Evolutionary conservation across 2,888 invertebrate genomes (phyloP), one percentile per base, ranked within the genome.

Genomic region (Litoditis marina): DNA sequence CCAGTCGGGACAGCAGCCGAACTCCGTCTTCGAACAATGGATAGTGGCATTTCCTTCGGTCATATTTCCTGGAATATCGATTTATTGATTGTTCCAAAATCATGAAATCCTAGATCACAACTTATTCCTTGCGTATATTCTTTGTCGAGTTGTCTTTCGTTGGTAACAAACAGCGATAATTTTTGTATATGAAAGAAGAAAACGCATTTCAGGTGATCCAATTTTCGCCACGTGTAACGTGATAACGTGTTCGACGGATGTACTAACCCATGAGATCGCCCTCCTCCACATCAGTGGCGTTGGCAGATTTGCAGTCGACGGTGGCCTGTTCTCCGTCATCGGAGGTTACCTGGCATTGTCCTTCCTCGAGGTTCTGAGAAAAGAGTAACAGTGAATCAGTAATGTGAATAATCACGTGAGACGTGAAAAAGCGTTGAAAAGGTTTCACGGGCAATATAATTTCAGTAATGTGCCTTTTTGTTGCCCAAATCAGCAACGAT

Each of bases 1-100:
- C 79, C 83, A 82, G 61, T 83, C 84, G 44, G 82, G 79, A 58
- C 83, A 83, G 66, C 83, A 83, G 52, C 83, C 81, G 68, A 78
- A 80, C 47, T 82, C 81, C 6, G 82, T 78, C 66, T 80, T 77
- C 19, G 77, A 78, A 72, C 83, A 84, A 60, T 78, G 80, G 32
- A 80, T 69, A 25, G 75, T 72, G 56, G 65, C 71, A 51, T 74
- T 73, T 31, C 44, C 65, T 22, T 44, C 44, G n/a, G n/a, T n/a
- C n/a, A n/a, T n/a, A n/a, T n/a, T n/a, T n/a, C n/a, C n/a, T n/a
- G n/a, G n/a, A n/a, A n/a, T n/a, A n/a, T n/a, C n/a, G n/a, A n/a
- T n/a, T n/a, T n/a, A n/a, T n/a, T n/a, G 19, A 27, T 55, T 27
- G 27, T 53, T n/a, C 16, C 54, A 28, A 16, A 19, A 53, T n/a